These are phyloP conservation scores for Pelmatolapia mariae DNA, from an alignment of 2,113 vertebrate species.

Conservation along the genomic window DNA sequence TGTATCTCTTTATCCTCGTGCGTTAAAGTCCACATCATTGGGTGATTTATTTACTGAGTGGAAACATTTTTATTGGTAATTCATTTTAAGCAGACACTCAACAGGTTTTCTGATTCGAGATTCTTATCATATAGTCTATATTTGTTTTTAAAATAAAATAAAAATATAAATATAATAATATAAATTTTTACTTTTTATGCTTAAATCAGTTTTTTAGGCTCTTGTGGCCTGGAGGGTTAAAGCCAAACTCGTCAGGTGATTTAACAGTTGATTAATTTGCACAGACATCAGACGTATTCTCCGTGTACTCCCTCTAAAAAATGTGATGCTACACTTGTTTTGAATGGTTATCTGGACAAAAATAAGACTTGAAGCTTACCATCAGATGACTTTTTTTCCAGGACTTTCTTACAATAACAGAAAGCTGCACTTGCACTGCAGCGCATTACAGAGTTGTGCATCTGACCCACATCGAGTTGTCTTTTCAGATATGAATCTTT, in stretches of 20 bases:
- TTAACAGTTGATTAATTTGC: not conserved
- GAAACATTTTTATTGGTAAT: not conserved
- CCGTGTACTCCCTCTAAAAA: not conserved
- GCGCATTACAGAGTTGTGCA: not conserved
- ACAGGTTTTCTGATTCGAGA: not conserved
- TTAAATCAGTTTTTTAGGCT: not conserved
- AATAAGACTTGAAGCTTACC: not conserved
- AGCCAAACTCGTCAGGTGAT: not conserved
- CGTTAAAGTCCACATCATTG: not conserved
- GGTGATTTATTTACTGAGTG: not conserved
- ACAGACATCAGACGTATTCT: not conserved
- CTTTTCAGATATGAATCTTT: not conserved
- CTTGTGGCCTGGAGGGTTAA: fast-evolving
- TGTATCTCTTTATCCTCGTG: not conserved
- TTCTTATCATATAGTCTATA: not conserved
- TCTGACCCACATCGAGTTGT: not conserved
- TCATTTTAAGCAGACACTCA: fast-evolving
- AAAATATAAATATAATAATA: too few relatives aligned
- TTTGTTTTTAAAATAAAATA: too few relatives aligned
- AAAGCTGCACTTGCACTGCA: not conserved
- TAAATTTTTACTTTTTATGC: too few relatives aligned
- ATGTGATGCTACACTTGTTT: not conserved
- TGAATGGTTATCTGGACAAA: not conserved
- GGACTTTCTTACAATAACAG: fast-evolving
- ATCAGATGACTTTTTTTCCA: fast-evolving